These are phyloP conservation scores for Amazona finschi DNA, from an alignment of 2,797 vertebrate genomes.

Conservation along the genomic window DNA sequence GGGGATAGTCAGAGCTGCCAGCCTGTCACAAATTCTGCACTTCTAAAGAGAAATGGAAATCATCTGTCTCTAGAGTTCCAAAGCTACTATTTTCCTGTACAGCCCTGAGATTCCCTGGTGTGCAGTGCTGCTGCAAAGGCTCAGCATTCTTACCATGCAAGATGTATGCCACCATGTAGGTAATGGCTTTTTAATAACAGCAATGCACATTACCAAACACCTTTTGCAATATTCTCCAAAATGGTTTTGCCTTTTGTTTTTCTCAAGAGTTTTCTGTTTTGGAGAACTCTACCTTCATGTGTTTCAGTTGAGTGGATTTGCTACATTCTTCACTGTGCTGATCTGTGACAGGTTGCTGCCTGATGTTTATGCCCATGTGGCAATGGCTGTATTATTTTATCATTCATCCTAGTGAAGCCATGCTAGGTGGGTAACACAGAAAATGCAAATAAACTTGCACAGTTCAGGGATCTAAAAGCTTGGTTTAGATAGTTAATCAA, in stretches of 20 bases:
- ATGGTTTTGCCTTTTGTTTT: neutral
- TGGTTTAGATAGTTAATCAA: neutral
- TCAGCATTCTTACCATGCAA: neutral
- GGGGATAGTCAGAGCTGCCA: slow-evolving; percentile 7
- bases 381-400: neutral
- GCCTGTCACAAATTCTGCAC: neutral
- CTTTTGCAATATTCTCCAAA: neutral
- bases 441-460: neutral
- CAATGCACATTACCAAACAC: neutral
- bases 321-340: neutral
- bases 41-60: neutral
- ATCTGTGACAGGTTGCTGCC: neutral
- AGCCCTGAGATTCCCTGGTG: neutral
- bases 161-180: neutral
- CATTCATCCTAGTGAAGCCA: neutral
- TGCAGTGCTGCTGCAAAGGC: neutral
- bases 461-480: neutral
- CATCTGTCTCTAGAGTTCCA: neutral
- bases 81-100: neutral
- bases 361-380: neutral
- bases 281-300: neutral
- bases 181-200: neutral
- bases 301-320: neutral
- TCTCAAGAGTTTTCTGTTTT: neutral
- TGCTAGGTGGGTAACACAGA: neutral